phyloP scores from a whole-genome alignment of 2,888 invertebrate genomes.

The Papilio elwesi region DNA sequence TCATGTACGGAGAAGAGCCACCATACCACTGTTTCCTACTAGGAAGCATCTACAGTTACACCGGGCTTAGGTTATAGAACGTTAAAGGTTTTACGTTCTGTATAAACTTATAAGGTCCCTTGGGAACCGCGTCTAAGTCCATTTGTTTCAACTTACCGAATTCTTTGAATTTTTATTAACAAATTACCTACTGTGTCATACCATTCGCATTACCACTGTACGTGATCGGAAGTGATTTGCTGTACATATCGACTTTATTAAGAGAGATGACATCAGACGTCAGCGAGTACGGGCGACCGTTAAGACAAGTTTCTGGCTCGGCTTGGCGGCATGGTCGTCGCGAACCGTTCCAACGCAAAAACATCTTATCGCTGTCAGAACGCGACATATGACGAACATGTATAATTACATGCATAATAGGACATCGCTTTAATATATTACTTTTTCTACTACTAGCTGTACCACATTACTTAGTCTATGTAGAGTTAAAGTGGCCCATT shows the following conservation, averaged over 20 bases:
- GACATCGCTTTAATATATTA: neutral
- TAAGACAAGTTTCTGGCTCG: conserved; percentile 31
- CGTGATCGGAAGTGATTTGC: conserved; percentile 13
- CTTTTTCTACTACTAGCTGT: too few species aligned
- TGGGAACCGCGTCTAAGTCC: too few species aligned
- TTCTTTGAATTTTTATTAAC: too few species aligned
- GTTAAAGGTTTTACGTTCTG: too few species aligned
- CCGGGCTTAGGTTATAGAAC: too few species aligned
- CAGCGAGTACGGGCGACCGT: conserved; percentile 13
- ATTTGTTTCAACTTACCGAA: too few species aligned
- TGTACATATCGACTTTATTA: conserved; percentile 20
- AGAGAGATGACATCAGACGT: conserved; percentile 34
- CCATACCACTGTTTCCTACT: too few species aligned
- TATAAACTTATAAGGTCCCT: too few species aligned
- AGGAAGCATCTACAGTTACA: too few species aligned
- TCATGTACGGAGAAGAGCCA: too few species aligned
- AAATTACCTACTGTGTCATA: neutral
- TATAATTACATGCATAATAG: neutral
- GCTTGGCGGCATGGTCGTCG: conserved; percentile 5
- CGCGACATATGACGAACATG: neutral
- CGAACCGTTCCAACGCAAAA: neutral
- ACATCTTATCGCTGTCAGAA: neutral
- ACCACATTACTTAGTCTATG: too few species aligned
- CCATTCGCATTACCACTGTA: neutral
- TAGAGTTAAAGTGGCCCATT: too few species aligned